A percentile compares a stretch with the other conserved stretches of the same genome.
phyloP scores from a whole-genome alignment of 1,140 invertebrate genomes.

The Drosophila lowei region DNA sequence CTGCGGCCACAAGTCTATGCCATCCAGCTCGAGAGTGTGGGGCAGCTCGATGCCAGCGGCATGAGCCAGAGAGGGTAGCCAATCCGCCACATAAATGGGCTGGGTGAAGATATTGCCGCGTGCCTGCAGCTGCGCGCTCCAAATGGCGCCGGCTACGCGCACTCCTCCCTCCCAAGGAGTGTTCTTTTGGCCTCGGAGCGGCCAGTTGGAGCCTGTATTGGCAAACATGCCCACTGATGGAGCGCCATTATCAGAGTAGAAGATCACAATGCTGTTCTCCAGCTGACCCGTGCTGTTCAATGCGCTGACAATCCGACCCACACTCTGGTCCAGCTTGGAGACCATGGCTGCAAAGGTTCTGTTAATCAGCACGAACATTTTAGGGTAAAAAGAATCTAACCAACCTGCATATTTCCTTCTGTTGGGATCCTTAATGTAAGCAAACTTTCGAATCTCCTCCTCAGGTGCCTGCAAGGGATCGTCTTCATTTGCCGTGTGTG shows the following conservation, averaged over 20 bases:
- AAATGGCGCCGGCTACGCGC: constrained; percentile 90
- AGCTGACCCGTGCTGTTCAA: constrained; percentile 88
- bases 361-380: not conserved
- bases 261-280: constrained; percentile 89
- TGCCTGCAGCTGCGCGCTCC: constrained; percentile 86
- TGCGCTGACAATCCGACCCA: constrained; percentile 90
- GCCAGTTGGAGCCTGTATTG: constrained; percentile 94
- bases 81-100: constrained; percentile 93
- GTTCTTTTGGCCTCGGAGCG: constrained; percentile 91
- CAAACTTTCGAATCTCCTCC: constrained; percentile 89
- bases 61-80: constrained; percentile 91
- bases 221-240: constrained; percentile 87
- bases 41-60: constrained; percentile 83
- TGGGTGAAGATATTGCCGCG: constrained; percentile 87
- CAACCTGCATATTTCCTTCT: constrained; percentile 91
- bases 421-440: constrained; percentile 89
- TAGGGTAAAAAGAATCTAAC: not conserved
- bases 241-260: constrained; percentile 91
- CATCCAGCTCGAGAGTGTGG: constrained; percentile 85
- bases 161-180: constrained; percentile 94
- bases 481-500: constrained; percentile 88
- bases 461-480: constrained; percentile 90
- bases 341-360: constrained; percentile 88
- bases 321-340: constrained; percentile 92
- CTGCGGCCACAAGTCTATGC: constrained; percentile 88